phyloP scores from a whole-genome alignment of 92 coral and sea anemone species.

The Paragorgia papillata region DNA sequence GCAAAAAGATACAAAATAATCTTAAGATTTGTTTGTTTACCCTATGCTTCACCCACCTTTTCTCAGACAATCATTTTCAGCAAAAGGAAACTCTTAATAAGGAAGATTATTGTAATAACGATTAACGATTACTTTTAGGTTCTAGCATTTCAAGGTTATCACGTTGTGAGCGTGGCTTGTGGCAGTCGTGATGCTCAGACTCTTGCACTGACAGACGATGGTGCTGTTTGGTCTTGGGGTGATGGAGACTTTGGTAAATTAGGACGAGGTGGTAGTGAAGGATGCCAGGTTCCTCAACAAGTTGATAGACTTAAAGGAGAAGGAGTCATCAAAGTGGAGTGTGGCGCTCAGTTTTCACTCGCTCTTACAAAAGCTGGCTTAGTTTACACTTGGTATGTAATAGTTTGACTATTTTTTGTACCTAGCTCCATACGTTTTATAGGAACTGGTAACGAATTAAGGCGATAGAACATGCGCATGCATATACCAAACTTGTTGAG shows the following conservation, averaged over 20 bases:
- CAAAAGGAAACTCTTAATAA: too few species aligned
- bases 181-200: slow-evolving; percentile 99
- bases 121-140: slow-evolving; percentile 72
- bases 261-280: slow-evolving; percentile 99
- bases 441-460: too few species aligned
- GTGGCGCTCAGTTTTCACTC: slow-evolving; percentile 98
- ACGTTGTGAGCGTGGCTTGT: slow-evolving; percentile 89
- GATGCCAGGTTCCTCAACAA: slow-evolving; percentile 91
- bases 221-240: slow-evolving; percentile 99
- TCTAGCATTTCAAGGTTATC: slow-evolving; percentile 75
- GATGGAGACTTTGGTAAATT: slow-evolving; percentile 99
- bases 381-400: slow-evolving; percentile 94
- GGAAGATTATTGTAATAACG: too few species aligned
- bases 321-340: slow-evolving; percentile 90
- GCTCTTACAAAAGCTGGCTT: slow-evolving; percentile 88
- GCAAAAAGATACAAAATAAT: too few species aligned
- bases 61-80: too few species aligned
- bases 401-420: not conserved
- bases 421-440: too few species aligned
- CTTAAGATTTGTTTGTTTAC: too few species aligned
- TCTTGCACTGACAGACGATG: slow-evolving; percentile 89
- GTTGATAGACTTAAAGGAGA: slow-evolving; percentile 93
- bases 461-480: too few species aligned
- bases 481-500: too few species aligned
- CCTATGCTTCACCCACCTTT: too few species aligned